Evolutionary conservation across 2,797 vertebrate genomes (phyloP), one percentile per base, ranked within the genome.

Genomic region (Apogon hyalosoma): DNA sequence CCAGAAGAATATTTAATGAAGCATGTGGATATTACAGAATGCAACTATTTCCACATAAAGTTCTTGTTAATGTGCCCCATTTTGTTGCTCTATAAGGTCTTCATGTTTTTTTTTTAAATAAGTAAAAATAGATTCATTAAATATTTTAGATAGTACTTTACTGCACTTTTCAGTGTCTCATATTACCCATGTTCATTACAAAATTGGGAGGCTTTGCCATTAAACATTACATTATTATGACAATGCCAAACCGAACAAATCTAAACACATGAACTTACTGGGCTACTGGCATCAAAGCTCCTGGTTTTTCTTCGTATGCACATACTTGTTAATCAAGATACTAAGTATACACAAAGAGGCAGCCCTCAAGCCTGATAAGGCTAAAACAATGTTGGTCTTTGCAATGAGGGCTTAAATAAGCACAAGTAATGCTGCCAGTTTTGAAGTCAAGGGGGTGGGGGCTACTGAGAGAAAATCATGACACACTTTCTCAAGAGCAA

Each of bases 401-500:
- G 1, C 49, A 72, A 66, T 4, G 6, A 77, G 16, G 33, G 31
- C 50, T 74, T 53, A 60, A 78, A 75, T 65, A 83, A 63, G 58
- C 57, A 65, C 33, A 18, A 48, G 45, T 63, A 66, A 42, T 50
- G 57, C 33, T 65, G 65, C 69, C 54, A 51, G 41, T 40, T 59
- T 78, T 63, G 53, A 82, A 70, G 77, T 71, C 24, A 66, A 64
- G 63, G 58, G 46, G 53, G 58, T 67, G 50, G 21, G 51, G 39
- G 67, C 14, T 47, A 21, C 56, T 15, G 63, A 72, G 59, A 66
- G 64, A 77, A 73, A 85, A 79, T 64, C 65, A 86, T 21, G 42
- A 73, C 64, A 74, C 60, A 71, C 63, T 75, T 80, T 82, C 62
- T 77, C 42, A 77, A 71, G 59, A 86, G 65, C 46, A 66, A 56